Conservation (phyloP, 2,113 vertebrate species). For the Toxostoma redivivum region DNA sequence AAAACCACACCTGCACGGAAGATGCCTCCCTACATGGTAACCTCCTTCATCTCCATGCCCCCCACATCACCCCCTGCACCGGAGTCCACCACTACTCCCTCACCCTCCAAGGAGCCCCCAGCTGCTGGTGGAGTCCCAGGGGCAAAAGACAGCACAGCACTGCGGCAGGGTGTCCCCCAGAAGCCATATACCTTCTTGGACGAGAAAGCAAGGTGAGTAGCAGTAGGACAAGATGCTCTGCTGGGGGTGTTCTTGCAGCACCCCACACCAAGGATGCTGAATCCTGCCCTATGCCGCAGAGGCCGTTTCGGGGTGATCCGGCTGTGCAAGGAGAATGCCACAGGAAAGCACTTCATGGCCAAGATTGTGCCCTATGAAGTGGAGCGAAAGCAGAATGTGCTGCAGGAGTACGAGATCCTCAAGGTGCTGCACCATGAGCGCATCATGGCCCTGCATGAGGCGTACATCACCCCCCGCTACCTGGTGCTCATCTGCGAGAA, state of each 20-base stretch:
- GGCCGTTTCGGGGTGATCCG: slow-evolving; percentile 94
- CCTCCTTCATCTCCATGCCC: slow-evolving; percentile 76
- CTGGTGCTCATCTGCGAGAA: slow-evolving; percentile 94
- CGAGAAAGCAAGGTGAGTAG: slow-evolving; percentile 91
- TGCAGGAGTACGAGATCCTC: slow-evolving; percentile 96
- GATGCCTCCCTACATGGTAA: slow-evolving; percentile 68
- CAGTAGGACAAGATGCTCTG: fast-evolving
- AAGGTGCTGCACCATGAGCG: slow-evolving; percentile 90
- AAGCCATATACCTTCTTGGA: slow-evolving; percentile 99
- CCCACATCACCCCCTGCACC: not conserved
- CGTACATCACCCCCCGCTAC: slow-evolving; percentile 96
- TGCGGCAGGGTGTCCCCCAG: slow-evolving; percentile 92
- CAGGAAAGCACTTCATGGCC: slow-evolving; percentile 91
- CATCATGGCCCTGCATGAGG: slow-evolving; percentile 94
- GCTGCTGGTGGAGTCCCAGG: slow-evolving; percentile 63
- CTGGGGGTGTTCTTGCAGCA: not conserved
- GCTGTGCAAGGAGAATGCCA: slow-evolving; percentile 92
- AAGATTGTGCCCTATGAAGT: slow-evolving; percentile 95
- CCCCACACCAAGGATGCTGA: not conserved
- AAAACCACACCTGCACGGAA: slow-evolving; percentile 22
- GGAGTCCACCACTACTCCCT: slow-evolving; percentile 26
- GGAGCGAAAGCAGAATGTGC: slow-evolving; percentile 83
- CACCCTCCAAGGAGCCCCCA: slow-evolving; percentile 44
- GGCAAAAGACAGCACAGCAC: slow-evolving; percentile 69
- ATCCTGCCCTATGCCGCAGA: slow-evolving; percentile 45